A percentile compares a stretch with the other conserved stretches of the same genome.
phyloP scores from a whole-genome alignment of 1,140 invertebrate genomes.

The Laodelphax striatellus region DNA sequence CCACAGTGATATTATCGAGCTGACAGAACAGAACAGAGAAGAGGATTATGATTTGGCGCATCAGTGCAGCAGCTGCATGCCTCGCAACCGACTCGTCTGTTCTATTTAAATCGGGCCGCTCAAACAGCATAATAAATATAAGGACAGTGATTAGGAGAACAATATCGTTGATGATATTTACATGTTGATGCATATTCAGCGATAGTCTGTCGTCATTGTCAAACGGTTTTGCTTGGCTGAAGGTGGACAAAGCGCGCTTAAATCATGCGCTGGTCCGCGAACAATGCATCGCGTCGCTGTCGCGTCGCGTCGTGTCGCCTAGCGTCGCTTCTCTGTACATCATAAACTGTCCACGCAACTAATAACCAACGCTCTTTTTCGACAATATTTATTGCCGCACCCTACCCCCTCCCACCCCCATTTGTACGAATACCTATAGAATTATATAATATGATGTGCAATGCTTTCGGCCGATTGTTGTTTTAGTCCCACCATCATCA shows the following conservation, averaged over 20 bases:
- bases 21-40: no score
- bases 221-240: background rate
- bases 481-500: no score
- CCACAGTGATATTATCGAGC: no score
- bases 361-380: background rate
- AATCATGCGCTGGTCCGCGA: background rate
- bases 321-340: background rate
- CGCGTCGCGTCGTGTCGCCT: background rate
- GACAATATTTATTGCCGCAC: background rate
- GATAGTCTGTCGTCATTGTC: background rate
- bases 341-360: background rate
- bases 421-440: no score
- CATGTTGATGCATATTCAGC: slow-evolving; percentile 2
- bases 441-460: no score
- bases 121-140: no score
- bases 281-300: background rate
- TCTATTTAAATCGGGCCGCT: no score
- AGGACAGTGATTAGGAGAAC: background rate
- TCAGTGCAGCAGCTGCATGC: no score
- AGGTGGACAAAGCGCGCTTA: background rate
- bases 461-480: no score
- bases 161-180: slow-evolving; percentile 2
- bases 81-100: no score
- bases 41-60: no score
- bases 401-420: background rate